Percentiles rank a stretch among this genome's conserved stretches.
These are phyloP conservation scores for Pemphigus obesinymphae DNA, from an alignment of 1,140 invertebrate genomes.

Conservation along the genomic window DNA sequence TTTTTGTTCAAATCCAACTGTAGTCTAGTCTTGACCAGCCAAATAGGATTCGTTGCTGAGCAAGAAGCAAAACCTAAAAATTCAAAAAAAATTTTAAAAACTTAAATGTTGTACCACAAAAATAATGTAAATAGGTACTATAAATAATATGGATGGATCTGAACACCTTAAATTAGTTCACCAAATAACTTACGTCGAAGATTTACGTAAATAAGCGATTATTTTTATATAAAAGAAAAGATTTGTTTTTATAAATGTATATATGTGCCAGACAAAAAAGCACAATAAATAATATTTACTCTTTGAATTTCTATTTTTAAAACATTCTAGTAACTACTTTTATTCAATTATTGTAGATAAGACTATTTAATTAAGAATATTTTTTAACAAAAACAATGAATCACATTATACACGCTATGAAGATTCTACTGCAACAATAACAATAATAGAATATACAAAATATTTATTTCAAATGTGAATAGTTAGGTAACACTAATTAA, in stretches of 20 bases:
- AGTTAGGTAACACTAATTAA: background rate
- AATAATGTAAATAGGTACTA: background rate
- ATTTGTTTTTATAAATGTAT: background rate
- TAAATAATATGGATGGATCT: too few relatives aligned
- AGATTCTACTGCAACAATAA: background rate
- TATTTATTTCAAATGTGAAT: background rate
- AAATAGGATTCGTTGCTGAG: slow-evolving; percentile 97
- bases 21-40: slow-evolving; percentile 97
- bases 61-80: slow-evolving; percentile 86
- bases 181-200: background rate
- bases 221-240: background rate
- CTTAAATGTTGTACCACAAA: too few relatives aligned
- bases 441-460: background rate
- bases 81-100: too few relatives aligned
- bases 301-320: background rate
- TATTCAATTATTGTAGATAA: background rate
- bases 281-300: background rate
- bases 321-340: background rate
- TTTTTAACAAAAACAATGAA: too few relatives aligned
- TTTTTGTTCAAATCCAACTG: slow-evolving; percentile 83
- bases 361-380: too few relatives aligned
- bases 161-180: background rate
- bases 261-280: background rate
- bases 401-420: too few relatives aligned
- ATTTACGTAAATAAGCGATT: background rate